Evolutionary conservation across 2,888 invertebrate species (phyloP).

Genomic region (Acanthosepion esculentum): DNA sequence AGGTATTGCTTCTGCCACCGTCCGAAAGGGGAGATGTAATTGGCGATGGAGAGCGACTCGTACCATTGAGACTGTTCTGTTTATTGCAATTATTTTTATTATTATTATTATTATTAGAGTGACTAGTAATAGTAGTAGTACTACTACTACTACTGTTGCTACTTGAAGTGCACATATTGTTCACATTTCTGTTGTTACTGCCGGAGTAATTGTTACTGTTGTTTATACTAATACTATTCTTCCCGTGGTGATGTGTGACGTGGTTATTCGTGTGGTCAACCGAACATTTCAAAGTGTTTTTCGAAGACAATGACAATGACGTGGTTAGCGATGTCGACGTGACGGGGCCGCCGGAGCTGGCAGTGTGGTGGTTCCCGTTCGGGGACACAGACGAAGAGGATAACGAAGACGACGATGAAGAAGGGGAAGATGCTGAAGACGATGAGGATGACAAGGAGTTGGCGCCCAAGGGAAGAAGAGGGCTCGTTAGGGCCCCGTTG

Average conservation of each 20-base stretch:
- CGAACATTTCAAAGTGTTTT: neutral
- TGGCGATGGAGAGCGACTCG: neutral
- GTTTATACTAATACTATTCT: neutral
- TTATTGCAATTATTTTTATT: neutral
- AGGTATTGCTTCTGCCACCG: neutral
- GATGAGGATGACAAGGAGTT: neutral
- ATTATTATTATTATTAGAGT: neutral
- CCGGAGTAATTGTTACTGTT: neutral
- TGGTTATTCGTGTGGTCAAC: neutral
- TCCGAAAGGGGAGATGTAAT: neutral
- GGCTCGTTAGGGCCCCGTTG: neutral
- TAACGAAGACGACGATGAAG: neutral
- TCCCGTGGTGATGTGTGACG: neutral
- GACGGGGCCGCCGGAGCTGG: neutral
- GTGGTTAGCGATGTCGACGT: neutral
- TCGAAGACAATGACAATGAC: neutral
- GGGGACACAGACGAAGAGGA: neutral
- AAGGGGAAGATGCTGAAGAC: neutral
- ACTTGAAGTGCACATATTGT: neutral
- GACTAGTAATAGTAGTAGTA: neutral
- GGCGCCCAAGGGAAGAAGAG: neutral
- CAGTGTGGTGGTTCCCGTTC: neutral
- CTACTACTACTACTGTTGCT: neutral
- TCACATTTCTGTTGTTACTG: neutral
- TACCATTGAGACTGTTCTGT: neutral